Evolutionary conservation across 1,140 invertebrate species (phyloP).

Genomic region (Hypothenemus hampei): DNA sequence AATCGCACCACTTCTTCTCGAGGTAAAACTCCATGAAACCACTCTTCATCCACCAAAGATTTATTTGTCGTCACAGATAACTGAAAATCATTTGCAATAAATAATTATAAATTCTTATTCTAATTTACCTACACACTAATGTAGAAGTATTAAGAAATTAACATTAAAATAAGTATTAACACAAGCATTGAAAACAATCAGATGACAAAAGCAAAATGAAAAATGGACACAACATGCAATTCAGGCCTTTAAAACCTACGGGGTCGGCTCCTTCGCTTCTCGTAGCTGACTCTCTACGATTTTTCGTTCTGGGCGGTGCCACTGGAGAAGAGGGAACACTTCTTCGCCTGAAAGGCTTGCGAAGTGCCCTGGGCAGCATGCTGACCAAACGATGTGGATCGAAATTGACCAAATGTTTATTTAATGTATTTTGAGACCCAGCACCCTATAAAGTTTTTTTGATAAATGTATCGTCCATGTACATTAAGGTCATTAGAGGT

Average conservation of each 20-base stretch:
- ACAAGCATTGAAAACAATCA: not conserved
- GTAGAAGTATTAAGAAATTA: not conserved
- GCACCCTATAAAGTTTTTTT: constrained; percentile 43
- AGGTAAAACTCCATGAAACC: constrained; percentile 96
- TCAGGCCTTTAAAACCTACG: constrained; percentile 41
- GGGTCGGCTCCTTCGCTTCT: constrained; percentile 42
- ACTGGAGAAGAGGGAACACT: constrained; percentile 59
- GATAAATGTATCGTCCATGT: too few relatives aligned
- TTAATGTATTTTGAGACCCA: constrained; percentile 35
- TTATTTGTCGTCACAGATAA: constrained; percentile 48
- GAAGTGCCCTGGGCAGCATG: constrained; percentile 45
- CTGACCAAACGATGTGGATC: constrained; percentile 48
- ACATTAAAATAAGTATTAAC: not conserved
- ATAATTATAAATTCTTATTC: not conserved
- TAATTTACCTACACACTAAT: not conserved
- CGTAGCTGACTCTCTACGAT: constrained; percentile 47
- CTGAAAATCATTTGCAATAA: constrained; percentile 23
- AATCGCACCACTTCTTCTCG: constrained; percentile 92
- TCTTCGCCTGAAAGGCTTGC: constrained; percentile 61
- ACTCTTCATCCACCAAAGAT: constrained; percentile 81
- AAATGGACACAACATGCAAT: too few relatives aligned
- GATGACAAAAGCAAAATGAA: constrained; percentile 3
- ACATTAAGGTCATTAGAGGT: too few relatives aligned
- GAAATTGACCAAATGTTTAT: constrained; percentile 32
- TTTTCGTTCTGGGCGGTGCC: constrained; percentile 46